Percentiles rank a stretch among this genome's conserved stretches.
Evolutionary conservation across 2,888 invertebrate genomes (phyloP).

Genomic region (Teleiodes luculella): DNA sequence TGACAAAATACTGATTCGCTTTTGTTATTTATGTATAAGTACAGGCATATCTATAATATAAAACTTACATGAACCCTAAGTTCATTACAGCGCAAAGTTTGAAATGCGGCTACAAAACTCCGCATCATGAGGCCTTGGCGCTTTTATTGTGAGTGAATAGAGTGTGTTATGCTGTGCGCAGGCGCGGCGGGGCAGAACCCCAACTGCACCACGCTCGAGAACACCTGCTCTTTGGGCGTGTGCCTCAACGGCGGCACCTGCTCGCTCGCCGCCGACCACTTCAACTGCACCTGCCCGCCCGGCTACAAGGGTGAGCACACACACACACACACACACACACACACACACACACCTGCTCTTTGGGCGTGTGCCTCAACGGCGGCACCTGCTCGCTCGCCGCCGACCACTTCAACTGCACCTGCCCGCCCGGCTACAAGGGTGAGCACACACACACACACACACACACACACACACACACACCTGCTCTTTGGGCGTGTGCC

Average conservation of each 20-base stretch:
- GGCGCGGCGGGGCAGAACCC: slow-evolving; percentile 58
- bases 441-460: slow-evolving; percentile 25
- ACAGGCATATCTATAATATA: too few relatives aligned
- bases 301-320: slow-evolving; percentile 82
- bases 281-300: slow-evolving; percentile 84
- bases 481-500: slow-evolving; percentile 85
- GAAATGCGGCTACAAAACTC: too few relatives aligned
- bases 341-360: slow-evolving; percentile 78
- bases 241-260: slow-evolving; percentile 89
- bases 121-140: too few relatives aligned
- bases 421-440: slow-evolving; percentile 85
- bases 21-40: too few relatives aligned
- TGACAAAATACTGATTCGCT: too few relatives aligned
- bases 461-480: slow-evolving; percentile 54
- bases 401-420: slow-evolving; percentile 83
- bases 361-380: slow-evolving; percentile 86
- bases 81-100: too few relatives aligned
- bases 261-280: slow-evolving; percentile 68
- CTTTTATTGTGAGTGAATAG: too few relatives aligned
- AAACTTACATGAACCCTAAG: too few relatives aligned
- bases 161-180: too few relatives aligned
- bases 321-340: slow-evolving; percentile 12
- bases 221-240: slow-evolving; percentile 82
- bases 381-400: slow-evolving; percentile 81
- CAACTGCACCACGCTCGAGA: slow-evolving; percentile 56